phyloP scores from a whole-genome alignment of 2,113 vertebrate genomes.

The Odocoileus virginianus region DNA sequence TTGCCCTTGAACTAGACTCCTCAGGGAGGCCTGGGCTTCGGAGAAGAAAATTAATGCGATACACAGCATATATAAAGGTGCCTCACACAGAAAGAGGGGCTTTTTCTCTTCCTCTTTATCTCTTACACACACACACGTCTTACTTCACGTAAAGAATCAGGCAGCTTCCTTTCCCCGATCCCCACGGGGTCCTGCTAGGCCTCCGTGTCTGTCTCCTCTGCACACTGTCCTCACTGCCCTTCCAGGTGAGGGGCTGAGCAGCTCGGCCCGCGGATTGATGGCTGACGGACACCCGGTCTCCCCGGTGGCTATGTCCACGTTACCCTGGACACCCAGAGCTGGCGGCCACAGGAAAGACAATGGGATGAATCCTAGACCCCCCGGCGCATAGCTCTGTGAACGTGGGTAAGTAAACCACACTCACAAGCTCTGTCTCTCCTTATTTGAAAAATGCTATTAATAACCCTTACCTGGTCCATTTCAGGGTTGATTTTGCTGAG shows the following conservation, averaged over 20 bases:
- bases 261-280: accelerated
- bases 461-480: accelerated
- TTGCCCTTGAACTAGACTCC: accelerated
- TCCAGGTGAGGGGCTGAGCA: accelerated
- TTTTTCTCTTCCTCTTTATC: too few species aligned
- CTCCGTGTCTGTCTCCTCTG: accelerated
- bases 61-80: accelerated
- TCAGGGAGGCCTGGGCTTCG: accelerated
- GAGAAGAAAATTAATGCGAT: accelerated
- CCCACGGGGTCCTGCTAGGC: accelerated
- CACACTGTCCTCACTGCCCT: accelerated
- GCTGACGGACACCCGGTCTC: accelerated
- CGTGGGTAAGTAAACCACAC: not conserved
- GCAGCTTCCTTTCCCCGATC: not conserved
- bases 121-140: not conserved
- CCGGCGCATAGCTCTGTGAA: accelerated
- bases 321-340: accelerated
- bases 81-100: accelerated
- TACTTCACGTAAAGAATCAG: not conserved
- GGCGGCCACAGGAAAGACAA: accelerated
- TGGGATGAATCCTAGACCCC: accelerated
- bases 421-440: not conserved
- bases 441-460: not conserved
- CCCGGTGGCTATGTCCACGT: accelerated
- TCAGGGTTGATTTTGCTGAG: not conserved